A percentile compares a stretch with the other conserved stretches of the same genome.
These are phyloP conservation scores for Trichoplusia ni DNA, from an alignment of 1,140 invertebrate species.

Conservation along the genomic window DNA sequence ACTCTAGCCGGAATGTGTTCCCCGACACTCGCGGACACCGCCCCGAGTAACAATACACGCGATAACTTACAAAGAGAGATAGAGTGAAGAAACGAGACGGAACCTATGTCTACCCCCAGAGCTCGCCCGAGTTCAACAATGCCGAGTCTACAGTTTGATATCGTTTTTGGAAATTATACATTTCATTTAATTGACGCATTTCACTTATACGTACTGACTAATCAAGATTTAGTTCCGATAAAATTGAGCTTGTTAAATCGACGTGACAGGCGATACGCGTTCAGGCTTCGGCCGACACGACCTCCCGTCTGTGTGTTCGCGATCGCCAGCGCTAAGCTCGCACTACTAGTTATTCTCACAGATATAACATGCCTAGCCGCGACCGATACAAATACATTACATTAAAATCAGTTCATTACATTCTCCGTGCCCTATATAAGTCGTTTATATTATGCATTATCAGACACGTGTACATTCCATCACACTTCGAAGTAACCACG, in stretches of 20 bases:
- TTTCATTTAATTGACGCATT: constrained; percentile 70
- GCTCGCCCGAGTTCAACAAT: constrained; percentile 33
- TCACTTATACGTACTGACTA: constrained; percentile 71
- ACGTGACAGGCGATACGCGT: constrained; percentile 57
- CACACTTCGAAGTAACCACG: background rate
- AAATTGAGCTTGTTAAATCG: constrained; percentile 79
- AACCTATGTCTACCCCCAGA: constrained; percentile 42
- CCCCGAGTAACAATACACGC: constrained; percentile 42
- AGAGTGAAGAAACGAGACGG: constrained; percentile 20
- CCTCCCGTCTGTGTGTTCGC: constrained; percentile 27
- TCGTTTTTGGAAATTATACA: constrained; percentile 16
- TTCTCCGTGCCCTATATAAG: too few species aligned
- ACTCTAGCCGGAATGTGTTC: background rate
- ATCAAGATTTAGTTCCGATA: constrained; percentile 64
- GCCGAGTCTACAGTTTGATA: constrained; percentile 24
- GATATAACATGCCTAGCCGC: too few species aligned
- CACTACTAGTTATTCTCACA: too few species aligned
- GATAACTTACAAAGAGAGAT: constrained; percentile 41
- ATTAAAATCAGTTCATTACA: constrained; percentile 4
- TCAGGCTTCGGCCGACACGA: constrained; percentile 36
- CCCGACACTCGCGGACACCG: constrained; percentile 10
- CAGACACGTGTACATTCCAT: background rate
- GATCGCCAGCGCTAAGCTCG: too few species aligned
- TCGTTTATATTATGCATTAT: constrained; percentile 7
- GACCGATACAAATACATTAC: background rate